phyloP scores from a whole-genome alignment of 53 echinoderm and acorn worm genomes.

The Holothuria leucospilota region DNA sequence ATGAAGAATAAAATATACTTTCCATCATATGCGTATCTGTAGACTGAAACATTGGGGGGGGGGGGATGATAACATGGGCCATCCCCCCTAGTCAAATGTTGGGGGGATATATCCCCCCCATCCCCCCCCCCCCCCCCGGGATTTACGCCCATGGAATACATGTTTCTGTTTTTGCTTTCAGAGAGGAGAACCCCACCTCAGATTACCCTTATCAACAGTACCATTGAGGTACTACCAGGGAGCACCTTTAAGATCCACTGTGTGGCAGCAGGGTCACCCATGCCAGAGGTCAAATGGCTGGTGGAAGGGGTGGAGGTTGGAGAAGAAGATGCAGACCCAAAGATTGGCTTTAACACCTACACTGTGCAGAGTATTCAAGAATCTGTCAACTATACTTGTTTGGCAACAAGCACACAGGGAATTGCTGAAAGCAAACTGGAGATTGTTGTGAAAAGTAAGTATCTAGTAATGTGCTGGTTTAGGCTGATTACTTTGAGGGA shows the following conservation, averaged over 20 bases:
- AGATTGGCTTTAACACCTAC: slow-evolving; percentile 69
- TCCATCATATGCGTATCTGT: too few relatives aligned
- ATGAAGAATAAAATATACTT: too few relatives aligned
- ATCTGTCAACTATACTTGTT: slow-evolving; percentile 74
- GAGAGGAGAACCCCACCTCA: slow-evolving; percentile 49
- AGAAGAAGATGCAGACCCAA: slow-evolving; percentile 49
- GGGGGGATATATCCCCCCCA: too few relatives aligned
- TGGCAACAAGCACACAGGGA: slow-evolving; percentile 67
- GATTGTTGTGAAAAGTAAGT: slow-evolving; percentile 70
- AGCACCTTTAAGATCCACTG: slow-evolving; percentile 68
- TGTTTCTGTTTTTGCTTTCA: slow-evolving; percentile 3
- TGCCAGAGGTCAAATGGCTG: slow-evolving; percentile 73
- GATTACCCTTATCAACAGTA: slow-evolving; percentile 39
- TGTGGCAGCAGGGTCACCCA: slow-evolving; percentile 74
- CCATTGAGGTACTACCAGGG: slow-evolving; percentile 72
- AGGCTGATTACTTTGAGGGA: too few relatives aligned
- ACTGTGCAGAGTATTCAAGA: slow-evolving; percentile 55
- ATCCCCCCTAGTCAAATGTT: too few relatives aligned
- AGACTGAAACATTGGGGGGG: too few relatives aligned
- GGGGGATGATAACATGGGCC: too few relatives aligned
- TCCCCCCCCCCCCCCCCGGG: too few relatives aligned
- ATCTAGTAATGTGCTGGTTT: too few relatives aligned
- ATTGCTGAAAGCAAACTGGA: slow-evolving; percentile 51
- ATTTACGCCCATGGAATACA: background rate
- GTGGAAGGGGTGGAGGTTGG: slow-evolving; percentile 63